Conservation (phyloP, 2,113 vertebrate genomes). For the Tylochromis polylepis region DNA sequence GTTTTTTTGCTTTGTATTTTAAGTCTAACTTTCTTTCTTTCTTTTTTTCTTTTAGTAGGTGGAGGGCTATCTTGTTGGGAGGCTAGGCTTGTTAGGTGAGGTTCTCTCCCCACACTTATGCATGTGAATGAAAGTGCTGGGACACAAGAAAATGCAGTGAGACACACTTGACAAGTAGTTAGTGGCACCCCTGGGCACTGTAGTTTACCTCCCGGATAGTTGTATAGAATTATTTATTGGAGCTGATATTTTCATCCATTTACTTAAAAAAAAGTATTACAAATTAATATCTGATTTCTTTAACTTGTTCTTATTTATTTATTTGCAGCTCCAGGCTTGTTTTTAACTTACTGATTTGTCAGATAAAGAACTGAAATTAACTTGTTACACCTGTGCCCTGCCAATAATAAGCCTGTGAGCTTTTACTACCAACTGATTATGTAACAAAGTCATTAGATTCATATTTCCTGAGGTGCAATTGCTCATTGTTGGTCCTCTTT, state of each 20-base stretch:
- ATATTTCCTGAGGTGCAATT: neutral
- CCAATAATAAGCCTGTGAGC: neutral
- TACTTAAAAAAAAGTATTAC: neutral
- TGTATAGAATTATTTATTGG: neutral
- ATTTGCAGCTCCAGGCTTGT: neutral
- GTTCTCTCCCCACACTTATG: neutral
- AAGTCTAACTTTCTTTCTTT: neutral
- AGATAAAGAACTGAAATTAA: neutral
- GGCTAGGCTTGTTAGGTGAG: fast-evolving
- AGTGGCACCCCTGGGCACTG: neutral
- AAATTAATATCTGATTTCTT: neutral
- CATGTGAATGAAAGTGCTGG: neutral
- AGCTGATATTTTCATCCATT: neutral
- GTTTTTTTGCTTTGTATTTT: neutral
- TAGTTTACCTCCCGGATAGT: neutral
- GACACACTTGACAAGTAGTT: neutral
- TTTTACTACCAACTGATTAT: neutral
- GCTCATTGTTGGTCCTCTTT: fast-evolving
- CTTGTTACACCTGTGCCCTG: neutral
- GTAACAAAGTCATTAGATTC: neutral
- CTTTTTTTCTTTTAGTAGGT: neutral
- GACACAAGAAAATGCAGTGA: neutral
- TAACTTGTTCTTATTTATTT: neutral
- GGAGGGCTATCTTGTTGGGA: neutral
- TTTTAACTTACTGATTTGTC: neutral